Evolutionary conservation across 2,888 invertebrate species (phyloP).

Genomic region (Nebria salina): DNA sequence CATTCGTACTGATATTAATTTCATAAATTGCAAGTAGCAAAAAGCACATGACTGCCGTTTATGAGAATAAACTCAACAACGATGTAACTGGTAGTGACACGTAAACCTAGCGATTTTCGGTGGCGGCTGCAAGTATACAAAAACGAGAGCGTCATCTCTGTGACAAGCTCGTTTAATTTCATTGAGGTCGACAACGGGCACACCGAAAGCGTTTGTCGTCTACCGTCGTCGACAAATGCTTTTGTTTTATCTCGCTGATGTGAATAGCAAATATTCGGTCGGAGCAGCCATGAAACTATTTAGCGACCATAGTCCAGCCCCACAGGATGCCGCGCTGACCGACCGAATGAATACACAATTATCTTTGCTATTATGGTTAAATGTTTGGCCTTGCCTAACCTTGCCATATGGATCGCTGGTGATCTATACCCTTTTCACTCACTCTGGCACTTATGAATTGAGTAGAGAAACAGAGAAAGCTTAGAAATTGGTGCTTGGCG

Average conservation of each 20-base stretch:
- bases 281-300: conserved; percentile 17
- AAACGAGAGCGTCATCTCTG: not conserved
- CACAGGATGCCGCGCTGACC: not conserved
- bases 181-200: conserved; percentile 9
- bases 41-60: conserved; percentile 33
- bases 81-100: conserved; percentile 40
- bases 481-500: not conserved
- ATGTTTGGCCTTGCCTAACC: not conserved
- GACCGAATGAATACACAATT: conserved; percentile 27
- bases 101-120: not conserved
- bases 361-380: conserved; percentile 14
- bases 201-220: not conserved
- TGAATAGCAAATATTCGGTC: not conserved
- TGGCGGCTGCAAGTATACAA: not conserved
- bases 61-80: conserved; percentile 32
- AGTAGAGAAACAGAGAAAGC: not conserved
- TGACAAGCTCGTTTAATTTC: conserved; percentile 32
- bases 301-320: not conserved
- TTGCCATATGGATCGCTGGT: not conserved
- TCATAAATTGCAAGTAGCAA: conserved; percentile 41
- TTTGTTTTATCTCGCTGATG: conserved; percentile 4
- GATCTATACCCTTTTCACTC: not conserved
- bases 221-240: not conserved
- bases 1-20: conserved; percentile 39
- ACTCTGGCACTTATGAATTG: not conserved